Evolutionary conservation across 2,797 vertebrate genomes (phyloP).

Genomic region (Mormyrus hasselquistii): DNA sequence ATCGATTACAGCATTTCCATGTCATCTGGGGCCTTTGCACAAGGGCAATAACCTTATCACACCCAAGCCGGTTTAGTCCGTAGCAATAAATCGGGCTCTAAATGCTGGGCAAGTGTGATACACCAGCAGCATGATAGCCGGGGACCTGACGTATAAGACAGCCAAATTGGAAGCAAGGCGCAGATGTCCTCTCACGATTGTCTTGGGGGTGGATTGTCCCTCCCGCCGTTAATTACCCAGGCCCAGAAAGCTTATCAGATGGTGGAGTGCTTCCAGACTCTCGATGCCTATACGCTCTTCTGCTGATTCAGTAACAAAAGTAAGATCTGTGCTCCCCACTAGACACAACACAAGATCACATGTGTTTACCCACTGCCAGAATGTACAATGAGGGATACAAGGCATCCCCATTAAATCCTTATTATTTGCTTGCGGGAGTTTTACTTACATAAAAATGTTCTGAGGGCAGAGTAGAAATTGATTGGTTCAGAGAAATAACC

Average conservation of each 20-base stretch:
- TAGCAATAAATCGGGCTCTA: slow-evolving; percentile 5
- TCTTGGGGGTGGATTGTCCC: neutral
- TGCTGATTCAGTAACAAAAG: neutral
- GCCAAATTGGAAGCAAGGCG: neutral
- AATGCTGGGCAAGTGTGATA: neutral
- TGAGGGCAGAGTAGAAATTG: neutral
- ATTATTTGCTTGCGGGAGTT: neutral
- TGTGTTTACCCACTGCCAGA: neutral
- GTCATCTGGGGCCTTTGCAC: slow-evolving; percentile 43
- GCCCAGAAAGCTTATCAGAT: slow-evolving; percentile 9
- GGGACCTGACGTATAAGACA: neutral
- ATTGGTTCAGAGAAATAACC: neutral
- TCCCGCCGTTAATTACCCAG: neutral
- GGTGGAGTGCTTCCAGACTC: neutral
- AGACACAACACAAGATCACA: neutral
- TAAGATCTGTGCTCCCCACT: neutral
- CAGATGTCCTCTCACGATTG: slow-evolving; percentile 19
- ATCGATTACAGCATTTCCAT: slow-evolving; percentile 57
- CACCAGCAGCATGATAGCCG: neutral
- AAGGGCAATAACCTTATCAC: slow-evolving; percentile 42
- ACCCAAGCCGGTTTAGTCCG: slow-evolving; percentile 34
- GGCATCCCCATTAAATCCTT: neutral
- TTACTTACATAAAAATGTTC: neutral
- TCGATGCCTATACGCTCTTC: neutral
- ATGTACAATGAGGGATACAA: neutral